Conservation (phyloP, 2,888 invertebrate genomes). For the Ectemnius lituratus region DNA sequence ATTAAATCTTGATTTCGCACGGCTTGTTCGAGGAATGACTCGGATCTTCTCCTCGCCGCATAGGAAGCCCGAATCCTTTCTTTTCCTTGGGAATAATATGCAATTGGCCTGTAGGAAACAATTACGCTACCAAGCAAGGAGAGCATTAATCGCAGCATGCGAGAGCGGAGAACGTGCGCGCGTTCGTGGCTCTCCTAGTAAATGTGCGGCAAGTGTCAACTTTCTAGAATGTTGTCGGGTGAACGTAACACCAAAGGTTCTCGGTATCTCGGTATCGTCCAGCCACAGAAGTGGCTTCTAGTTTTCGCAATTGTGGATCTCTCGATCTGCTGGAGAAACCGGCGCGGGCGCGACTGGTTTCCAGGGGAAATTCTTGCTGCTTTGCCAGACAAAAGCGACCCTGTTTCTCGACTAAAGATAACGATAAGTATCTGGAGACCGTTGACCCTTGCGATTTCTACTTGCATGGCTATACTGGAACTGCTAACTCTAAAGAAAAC, state of each 20-base stretch:
- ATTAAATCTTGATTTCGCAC: neutral
- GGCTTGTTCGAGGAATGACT: conserved; percentile 9
- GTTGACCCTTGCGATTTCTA: too few species aligned
- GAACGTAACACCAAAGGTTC: conserved; percentile 49
- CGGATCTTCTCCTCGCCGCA: conserved; percentile 19
- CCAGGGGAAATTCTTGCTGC: conserved; percentile 19
- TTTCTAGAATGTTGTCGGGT: conserved; percentile 48
- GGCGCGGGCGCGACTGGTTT: neutral
- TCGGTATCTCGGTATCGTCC: conserved; percentile 20
- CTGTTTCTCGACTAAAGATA: neutral
- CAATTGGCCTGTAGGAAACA: conserved; percentile 42
- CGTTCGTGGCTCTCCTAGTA: conserved; percentile 4
- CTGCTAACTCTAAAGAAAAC: too few species aligned
- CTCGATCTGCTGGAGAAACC: neutral
- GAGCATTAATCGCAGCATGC: conserved; percentile 42
- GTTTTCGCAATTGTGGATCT: conserved; percentile 40
- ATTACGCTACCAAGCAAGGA: conserved; percentile 33
- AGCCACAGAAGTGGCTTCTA: conserved; percentile 22
- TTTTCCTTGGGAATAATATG: conserved; percentile 34
- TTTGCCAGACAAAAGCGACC: neutral
- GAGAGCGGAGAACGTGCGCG: conserved; percentile 29
- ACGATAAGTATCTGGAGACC: neutral
- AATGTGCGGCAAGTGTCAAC: conserved; percentile 36
- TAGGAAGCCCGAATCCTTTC: conserved; percentile 28
- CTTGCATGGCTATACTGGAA: too few species aligned